These are phyloP conservation scores for Calliphora vomitoria DNA, from an alignment of 2,888 invertebrate genomes.

Conservation along the genomic window DNA sequence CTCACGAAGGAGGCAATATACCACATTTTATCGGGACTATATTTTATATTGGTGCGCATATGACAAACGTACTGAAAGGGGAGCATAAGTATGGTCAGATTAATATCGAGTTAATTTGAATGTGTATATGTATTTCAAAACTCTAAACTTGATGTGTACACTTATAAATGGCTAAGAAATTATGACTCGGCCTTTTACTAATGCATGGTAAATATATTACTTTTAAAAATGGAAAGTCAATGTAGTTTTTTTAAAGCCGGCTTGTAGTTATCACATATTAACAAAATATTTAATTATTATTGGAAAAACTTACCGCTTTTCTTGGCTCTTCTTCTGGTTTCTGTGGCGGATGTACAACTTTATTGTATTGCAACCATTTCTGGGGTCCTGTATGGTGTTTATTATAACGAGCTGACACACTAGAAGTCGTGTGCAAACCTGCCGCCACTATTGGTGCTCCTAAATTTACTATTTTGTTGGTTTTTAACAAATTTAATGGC, in stretches of 20 bases:
- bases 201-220: background rate
- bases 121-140: too few species aligned
- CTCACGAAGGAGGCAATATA: slow-evolving; percentile 94
- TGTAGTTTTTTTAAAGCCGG: too few species aligned
- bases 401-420: slow-evolving; percentile 79
- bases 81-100: slow-evolving; percentile 24
- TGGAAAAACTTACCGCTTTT: slow-evolving; percentile 89
- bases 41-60: slow-evolving; percentile 92
- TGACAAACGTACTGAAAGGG: slow-evolving; percentile 94
- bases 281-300: too few species aligned
- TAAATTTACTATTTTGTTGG: slow-evolving; percentile 43
- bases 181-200: background rate
- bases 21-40: slow-evolving; percentile 97
- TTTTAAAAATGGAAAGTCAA: too few species aligned
- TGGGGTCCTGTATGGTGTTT: slow-evolving; percentile 84
- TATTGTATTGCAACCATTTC: slow-evolving; percentile 89
- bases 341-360: slow-evolving; percentile 92
- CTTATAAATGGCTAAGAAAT: too few species aligned
- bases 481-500: slow-evolving; percentile 32
- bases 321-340: slow-evolving; percentile 90
- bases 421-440: slow-evolving; percentile 79
- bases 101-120: too few species aligned
- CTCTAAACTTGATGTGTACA: too few species aligned
- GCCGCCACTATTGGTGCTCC: slow-evolving; percentile 29
- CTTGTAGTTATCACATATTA: background rate